Base-by-base conservation (phyloP, 2,888 invertebrate genomes). In the Tenthredo scrophulariae region DNA sequence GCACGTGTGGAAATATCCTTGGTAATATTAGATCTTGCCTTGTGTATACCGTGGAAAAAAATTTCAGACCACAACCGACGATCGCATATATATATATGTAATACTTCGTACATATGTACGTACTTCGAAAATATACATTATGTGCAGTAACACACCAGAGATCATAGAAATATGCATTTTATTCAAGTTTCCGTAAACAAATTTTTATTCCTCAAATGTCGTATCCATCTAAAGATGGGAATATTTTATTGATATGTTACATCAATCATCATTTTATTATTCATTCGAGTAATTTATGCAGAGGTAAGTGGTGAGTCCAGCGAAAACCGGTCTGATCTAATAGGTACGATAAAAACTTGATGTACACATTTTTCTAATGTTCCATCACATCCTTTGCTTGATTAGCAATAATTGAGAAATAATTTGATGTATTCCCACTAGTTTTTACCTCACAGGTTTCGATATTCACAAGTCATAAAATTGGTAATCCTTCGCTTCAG, bases 201-300 rank as follows among this genome's bases (percentile, higher is more conserved):
- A 62, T 62, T 62, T 26, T 62, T 26, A 4, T 62, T 62, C 22
- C 4, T 74, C 4, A 43, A 43, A 22, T 37, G 43, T 43, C n/a
- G 22, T 43, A 3, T 43, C 13, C 10, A n/a, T 74, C 40, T 22
- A 7, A 0, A 43, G 43, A 43, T 43, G 37, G n/a, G 29, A 4
- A 26, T 22, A 22, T 22, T n/a, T 74, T 43, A 74, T 74, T 74
- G 72, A 74, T 43, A 43, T 0, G 40, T 74, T 43, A 22, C 72
- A 40, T 40, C 40, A 43, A 43, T 74, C 72, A 43, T 74, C 29
- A 74, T 74, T 43, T 74, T 22, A 74, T 74, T 70, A 74, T 74
- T 74, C 72, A 74, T 43, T 18, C n/a, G 7, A 22, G n/a, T 43
- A 43, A 74, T 74, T 22, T 43, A 43, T 29, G 2, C 22, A 10